Conservation (phyloP, 2,888 invertebrate species). For the Chrysina gloriosa region DNA sequence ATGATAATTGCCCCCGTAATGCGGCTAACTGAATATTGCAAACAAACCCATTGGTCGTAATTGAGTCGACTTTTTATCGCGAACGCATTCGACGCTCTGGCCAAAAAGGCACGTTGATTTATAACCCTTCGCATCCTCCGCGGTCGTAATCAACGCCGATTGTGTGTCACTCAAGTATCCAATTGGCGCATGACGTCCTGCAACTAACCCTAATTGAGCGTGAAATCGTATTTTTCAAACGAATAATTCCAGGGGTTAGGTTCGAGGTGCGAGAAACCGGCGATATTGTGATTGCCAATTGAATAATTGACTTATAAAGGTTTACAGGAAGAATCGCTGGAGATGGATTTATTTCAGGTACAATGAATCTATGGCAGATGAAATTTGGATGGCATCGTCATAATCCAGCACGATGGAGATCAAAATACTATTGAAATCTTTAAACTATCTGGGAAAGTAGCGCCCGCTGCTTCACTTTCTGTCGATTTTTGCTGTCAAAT, state of each 20-base stretch:
- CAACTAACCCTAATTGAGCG: background rate
- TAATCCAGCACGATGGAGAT: too few relatives aligned
- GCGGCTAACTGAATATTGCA: constrained; percentile 52
- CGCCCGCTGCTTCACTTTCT: too few relatives aligned
- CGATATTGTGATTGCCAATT: too few relatives aligned
- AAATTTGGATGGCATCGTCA: too few relatives aligned
- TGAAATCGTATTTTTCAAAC: constrained; percentile 18
- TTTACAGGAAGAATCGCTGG: too few relatives aligned
- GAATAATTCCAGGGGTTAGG: constrained; percentile 6
- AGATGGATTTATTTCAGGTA: too few relatives aligned
- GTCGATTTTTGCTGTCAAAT: too few relatives aligned
- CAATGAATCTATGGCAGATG: too few relatives aligned
- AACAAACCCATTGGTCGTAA: constrained; percentile 51
- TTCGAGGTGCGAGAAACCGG: too few relatives aligned
- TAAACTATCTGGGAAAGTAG: too few relatives aligned
- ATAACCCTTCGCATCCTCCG: constrained; percentile 9
- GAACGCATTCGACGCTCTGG: constrained; percentile 5
- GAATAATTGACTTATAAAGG: too few relatives aligned
- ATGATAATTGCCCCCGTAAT: constrained; percentile 49
- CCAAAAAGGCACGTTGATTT: constrained; percentile 26
- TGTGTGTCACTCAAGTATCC: constrained; percentile 12
- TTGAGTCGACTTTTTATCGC: constrained; percentile 40
- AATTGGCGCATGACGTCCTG: background rate
- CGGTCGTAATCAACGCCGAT: background rate
- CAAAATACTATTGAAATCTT: too few relatives aligned